Conservation (phyloP, 2,797 vertebrate genomes). For the Xenops minutus region DNA sequence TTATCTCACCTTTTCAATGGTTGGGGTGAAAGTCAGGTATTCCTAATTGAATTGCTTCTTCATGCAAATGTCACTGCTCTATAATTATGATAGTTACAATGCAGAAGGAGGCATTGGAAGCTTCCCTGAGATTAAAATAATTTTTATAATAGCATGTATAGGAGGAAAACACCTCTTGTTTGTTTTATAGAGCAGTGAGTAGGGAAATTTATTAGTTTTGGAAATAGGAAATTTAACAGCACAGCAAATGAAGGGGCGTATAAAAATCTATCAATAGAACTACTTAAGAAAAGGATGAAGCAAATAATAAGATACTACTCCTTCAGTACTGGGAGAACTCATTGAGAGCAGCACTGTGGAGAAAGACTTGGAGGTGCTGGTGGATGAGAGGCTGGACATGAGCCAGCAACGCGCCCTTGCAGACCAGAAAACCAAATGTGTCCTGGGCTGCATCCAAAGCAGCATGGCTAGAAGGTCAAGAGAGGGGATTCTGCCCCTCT, state of each 20-base stretch:
- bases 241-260: background rate
- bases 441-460: background rate
- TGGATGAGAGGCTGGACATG: background rate
- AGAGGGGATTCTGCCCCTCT: background rate
- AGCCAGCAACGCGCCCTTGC: background rate
- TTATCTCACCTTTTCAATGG: background rate
- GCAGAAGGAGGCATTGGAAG: background rate
- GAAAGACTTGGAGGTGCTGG: background rate
- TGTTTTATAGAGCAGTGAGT: background rate
- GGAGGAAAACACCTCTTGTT: background rate
- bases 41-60: background rate
- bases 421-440: rapidly evolving
- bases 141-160: background rate
- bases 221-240: background rate
- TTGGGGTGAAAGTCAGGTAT: background rate
- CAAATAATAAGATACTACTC: background rate
- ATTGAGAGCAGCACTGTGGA: background rate
- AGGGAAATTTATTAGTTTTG: background rate
- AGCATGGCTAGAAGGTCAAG: rapidly evolving
- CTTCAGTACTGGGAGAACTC: background rate
- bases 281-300: background rate
- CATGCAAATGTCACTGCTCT: background rate
- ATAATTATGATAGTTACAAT: background rate
- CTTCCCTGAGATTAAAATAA: background rate
- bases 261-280: background rate